Base-by-base conservation (phyloP, 2,888 invertebrate species). In the Hyposoter dolosus region DNA sequence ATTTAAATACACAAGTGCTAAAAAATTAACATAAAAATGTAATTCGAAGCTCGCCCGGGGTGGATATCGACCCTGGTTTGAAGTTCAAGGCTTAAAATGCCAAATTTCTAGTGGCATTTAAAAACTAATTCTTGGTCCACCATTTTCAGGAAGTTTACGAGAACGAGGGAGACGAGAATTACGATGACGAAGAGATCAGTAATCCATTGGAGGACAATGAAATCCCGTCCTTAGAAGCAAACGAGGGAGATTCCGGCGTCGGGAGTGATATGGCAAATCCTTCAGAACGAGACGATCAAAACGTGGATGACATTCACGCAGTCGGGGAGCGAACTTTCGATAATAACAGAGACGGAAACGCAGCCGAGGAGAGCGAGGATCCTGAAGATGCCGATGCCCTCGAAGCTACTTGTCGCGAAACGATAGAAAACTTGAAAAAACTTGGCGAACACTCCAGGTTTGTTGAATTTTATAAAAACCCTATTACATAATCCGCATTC, bases 211-310 rank as follows among this genome's bases (percentile, higher is more conserved):
- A 93, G 82, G 93, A 92, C 53, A 91, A 91, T 83, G 92, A 91
- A 66, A 90, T 91, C 85, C 92, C 92, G 69, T 92, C 92, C 82
- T 89, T 92, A 89, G 94, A 94, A 81, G 88, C 91, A 35, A 94
- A 93, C 72, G 94, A 94, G 84, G 93, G 92, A 40, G 94, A 94
- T 86, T 94, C 94, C 10, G 94, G 94, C n/a, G 94, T 94, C 87
- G 94, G 94, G 23, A 94, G 94, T 89, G 94, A 94, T 89, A 93
- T 93, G 91, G 92, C 92, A 72, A 93, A 94, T 90, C 92, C 92
- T 23, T 89, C 90, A n/a, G 94, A 94, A 68, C 92, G 90, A 82
- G 94, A 94, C 65, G 94, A 94, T 89, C 93, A 93, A 87, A 93
- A 92, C 88, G 91, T 92, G 17, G 94, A 94, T 66, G 93, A 94